Conservation (phyloP, 2,888 invertebrate genomes). For the Rhagium mordax region DNA sequence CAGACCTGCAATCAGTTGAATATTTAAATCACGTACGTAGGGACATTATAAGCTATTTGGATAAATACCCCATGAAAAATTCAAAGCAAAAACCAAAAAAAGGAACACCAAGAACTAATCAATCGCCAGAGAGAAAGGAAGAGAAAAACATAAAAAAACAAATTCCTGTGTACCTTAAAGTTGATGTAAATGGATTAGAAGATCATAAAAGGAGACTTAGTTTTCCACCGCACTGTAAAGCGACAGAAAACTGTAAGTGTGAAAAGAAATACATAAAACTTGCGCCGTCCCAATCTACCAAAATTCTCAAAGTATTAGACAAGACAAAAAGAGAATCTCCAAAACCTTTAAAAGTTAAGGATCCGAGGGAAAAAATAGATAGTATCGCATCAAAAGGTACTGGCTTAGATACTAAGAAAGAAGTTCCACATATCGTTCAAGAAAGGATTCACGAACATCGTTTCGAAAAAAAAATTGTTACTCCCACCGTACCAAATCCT, state of each 20-base stretch:
- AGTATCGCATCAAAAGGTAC: no score
- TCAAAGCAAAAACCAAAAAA: slow-evolving; percentile 39
- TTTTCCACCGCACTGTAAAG: slow-evolving; percentile 24
- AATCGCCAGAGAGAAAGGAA: slow-evolving; percentile 4
- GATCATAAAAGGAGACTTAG: slow-evolving; percentile 26
- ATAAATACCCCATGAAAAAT: slow-evolving; percentile 49
- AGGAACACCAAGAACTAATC: slow-evolving; percentile 29
- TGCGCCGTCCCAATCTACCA: not conserved
- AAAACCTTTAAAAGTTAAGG: no score
- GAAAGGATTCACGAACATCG: no score
- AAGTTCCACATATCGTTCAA: no score
- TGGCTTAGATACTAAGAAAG: no score
- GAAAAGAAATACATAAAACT: slow-evolving; percentile 20
- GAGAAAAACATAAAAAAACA: slow-evolving; percentile 26
- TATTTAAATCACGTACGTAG: slow-evolving; percentile 52
- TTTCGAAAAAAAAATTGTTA: not conserved
- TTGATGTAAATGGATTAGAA: slow-evolving; percentile 34
- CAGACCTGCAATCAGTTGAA: slow-evolving; percentile 52
- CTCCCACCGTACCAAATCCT: not conserved
- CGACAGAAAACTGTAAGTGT: slow-evolving; percentile 33
- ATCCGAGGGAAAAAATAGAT: no score
- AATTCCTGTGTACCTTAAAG: slow-evolving; percentile 45
- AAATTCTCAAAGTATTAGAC: not conserved
- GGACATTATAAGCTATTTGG: slow-evolving; percentile 51
- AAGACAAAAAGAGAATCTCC: not conserved